Evolutionary conservation across 2,113 vertebrate species (phyloP).

Genomic region (Oryzias javanicus): DNA sequence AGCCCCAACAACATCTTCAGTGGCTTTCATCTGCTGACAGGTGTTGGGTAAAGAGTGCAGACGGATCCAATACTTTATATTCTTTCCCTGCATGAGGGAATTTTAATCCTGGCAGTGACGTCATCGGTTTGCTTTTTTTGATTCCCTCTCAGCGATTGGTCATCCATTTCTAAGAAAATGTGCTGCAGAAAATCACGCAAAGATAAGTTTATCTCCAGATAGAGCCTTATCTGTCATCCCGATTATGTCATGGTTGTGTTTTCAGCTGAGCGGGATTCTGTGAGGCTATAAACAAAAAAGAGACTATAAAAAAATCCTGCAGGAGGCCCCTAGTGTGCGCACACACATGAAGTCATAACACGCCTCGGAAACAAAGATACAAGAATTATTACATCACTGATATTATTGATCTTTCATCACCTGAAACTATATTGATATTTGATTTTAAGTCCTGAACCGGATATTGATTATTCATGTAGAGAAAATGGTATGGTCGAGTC

Average conservation of each 20-base stretch:
- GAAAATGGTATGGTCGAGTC: no score
- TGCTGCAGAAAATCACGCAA: constrained; percentile 29
- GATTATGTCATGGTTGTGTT: constrained; percentile 64
- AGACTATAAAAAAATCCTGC: constrained; percentile 50
- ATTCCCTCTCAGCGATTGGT: constrained; percentile 16
- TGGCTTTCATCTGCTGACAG: constrained; percentile 27
- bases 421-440: no score
- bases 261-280: constrained; percentile 46
- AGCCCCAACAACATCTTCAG: constrained; percentile 44
- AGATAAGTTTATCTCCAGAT: constrained; percentile 64
- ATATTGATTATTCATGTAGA: no score
- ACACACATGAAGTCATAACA: constrained; percentile 10
- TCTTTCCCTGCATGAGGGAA: constrained; percentile 10
- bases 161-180: constrained; percentile 35
- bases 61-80: constrained; percentile 39
- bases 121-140: constrained; percentile 16
- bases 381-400: neutral
- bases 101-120: constrained; percentile 10
- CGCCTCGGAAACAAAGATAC: constrained; percentile 40
- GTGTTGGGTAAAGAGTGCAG: constrained; percentile 23
- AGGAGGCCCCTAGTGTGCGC: constrained; percentile 22
- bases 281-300: constrained; percentile 61
- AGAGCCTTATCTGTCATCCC: constrained; percentile 63
- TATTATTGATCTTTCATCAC: no score
- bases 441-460: no score